phyloP scores from a whole-genome alignment of 1,140 invertebrate species.

The Chymomyza costata region DNA sequence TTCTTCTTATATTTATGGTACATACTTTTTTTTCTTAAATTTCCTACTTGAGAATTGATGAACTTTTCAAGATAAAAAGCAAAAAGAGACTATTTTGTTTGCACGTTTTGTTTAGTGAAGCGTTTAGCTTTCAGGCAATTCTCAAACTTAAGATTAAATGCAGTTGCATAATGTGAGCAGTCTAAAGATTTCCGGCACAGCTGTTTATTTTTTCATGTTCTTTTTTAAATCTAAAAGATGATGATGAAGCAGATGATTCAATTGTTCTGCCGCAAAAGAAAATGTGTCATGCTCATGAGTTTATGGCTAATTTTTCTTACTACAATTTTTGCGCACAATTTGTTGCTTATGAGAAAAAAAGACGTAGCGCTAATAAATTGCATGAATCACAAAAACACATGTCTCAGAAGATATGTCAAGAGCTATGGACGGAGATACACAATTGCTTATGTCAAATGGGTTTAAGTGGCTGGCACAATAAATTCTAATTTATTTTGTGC shows the following conservation, averaged over 20 bases:
- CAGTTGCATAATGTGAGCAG: no score
- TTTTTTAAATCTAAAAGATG: background rate
- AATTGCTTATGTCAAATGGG: conserved; percentile 50
- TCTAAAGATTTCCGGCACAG: no score
- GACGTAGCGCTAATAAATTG: conserved; percentile 4
- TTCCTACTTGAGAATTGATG: no score
- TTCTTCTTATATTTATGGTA: no score
- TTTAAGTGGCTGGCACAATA: conserved; percentile 60
- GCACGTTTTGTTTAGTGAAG: no score
- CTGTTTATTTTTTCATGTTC: conserved; percentile 4
- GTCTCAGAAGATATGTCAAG: no score
- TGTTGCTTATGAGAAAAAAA: background rate
- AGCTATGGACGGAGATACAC: conserved; percentile 12
- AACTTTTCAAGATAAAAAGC: no score
- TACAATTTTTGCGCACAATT: conserved; percentile 37
- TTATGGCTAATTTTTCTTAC: conserved; percentile 31
- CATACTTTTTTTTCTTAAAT: no score
- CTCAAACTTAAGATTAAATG: no score
- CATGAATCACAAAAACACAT: conserved; percentile 7
- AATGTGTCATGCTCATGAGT: conserved; percentile 55
- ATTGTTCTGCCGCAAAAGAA: conserved; percentile 30
- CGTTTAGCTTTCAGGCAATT: no score
- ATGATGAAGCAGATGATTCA: conserved; percentile 44
- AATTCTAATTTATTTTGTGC: conserved; percentile 57
- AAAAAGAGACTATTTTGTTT: no score